Percentiles rank a stretch among this genome's conserved stretches.
These are phyloP conservation scores for Muntiacus muntjak DNA, from an alignment of 2,113 vertebrate species.

Conservation along the genomic window DNA sequence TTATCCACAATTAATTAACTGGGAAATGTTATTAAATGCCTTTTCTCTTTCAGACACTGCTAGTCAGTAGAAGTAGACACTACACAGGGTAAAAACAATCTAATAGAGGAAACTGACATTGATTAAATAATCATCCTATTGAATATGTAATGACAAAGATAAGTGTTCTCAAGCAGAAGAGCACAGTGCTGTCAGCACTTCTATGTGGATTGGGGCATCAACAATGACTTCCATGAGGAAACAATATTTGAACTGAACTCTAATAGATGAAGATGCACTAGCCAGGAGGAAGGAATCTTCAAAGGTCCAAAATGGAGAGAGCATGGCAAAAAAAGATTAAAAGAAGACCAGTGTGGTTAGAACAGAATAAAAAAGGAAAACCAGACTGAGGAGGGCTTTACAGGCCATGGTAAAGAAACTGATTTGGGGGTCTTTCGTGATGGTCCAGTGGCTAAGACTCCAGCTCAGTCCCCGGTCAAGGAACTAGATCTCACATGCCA, in stretches of 20 bases:
- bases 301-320: not conserved
- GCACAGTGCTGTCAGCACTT: not conserved
- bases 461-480: not conserved
- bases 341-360: not conserved
- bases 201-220: not conserved
- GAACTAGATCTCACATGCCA: not conserved
- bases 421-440: not conserved
- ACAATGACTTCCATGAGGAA: not conserved
- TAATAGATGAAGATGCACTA: not conserved
- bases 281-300: not conserved
- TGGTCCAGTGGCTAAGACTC: not conserved
- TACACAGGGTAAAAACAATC: not conserved
- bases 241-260: not conserved
- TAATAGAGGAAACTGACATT: not conserved
- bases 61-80: not conserved
- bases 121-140: not conserved
- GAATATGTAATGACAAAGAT: not conserved
- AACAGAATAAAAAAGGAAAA: not conserved
- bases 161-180: not conserved
- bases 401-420: not conserved
- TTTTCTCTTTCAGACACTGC: not conserved
- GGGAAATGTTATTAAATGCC: conserved; percentile 22
- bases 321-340: not conserved
- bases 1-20: conserved; percentile 6
- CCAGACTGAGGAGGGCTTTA: not conserved